phyloP scores from a whole-genome alignment of 2,113 vertebrate species.

The Puffinus mauretanicus region DNA sequence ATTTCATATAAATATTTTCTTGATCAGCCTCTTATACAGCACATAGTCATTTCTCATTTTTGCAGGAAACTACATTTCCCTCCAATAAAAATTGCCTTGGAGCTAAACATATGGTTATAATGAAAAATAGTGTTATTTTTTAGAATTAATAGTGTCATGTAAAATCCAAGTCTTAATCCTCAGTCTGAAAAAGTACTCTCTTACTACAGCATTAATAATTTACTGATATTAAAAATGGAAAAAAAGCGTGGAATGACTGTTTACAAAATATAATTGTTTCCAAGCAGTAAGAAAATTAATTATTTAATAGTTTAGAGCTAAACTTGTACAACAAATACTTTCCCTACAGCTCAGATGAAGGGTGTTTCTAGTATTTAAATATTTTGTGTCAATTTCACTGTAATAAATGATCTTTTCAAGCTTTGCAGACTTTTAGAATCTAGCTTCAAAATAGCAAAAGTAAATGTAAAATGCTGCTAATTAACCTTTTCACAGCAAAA shows the following conservation, averaged over 20 bases:
- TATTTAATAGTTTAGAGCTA: constrained; percentile 4
- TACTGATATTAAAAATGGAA: neutral
- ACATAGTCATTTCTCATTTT: constrained; percentile 36
- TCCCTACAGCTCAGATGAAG: neutral
- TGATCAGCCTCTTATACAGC: neutral
- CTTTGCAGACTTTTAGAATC: neutral
- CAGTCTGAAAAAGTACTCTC: neutral
- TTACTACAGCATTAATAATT: constrained; percentile 24
- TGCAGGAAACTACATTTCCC: constrained; percentile 49
- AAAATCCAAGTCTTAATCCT: constrained; percentile 43
- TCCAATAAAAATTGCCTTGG: constrained; percentile 40
- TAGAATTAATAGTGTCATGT: constrained; percentile 39
- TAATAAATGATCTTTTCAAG: neutral
- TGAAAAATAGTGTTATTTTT: constrained; percentile 40
- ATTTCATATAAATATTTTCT: constrained; percentile 42
- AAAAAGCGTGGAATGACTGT: neutral
- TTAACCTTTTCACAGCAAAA: neutral
- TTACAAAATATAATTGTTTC: neutral
- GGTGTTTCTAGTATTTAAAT: neutral
- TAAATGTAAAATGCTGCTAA: neutral
- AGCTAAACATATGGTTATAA: constrained; percentile 51
- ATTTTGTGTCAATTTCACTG: neutral
- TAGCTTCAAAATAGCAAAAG: neutral
- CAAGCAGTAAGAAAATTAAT: constrained; percentile 17
- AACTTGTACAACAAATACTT: neutral